Conservation (phyloP, 2,113 vertebrate genomes). For the Trochalopteron elliotii region DNA sequence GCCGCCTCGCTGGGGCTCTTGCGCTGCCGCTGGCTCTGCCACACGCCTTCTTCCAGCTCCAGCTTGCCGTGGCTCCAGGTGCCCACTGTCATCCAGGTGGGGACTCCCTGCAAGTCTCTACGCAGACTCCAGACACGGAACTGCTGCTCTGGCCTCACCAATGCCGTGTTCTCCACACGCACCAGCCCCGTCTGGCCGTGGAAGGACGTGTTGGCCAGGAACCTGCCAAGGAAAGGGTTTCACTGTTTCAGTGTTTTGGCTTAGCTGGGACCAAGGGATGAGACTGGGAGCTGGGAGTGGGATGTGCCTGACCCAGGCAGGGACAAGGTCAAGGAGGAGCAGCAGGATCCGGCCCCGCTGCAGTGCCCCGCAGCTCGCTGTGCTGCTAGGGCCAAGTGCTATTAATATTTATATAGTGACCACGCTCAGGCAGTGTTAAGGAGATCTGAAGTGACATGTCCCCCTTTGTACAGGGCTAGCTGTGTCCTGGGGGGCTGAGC, state of each 20-base stretch:
- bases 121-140: slow-evolving; percentile 87
- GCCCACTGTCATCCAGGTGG: slow-evolving; percentile 89
- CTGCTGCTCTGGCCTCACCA: slow-evolving; percentile 72
- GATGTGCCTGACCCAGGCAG: rapidly evolving
- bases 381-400: not conserved
- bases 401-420: slow-evolving; percentile 4
- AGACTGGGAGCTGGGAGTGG: rapidly evolving
- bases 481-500: rapidly evolving
- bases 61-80: slow-evolving; percentile 79
- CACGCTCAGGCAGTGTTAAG: rapidly evolving
- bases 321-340: not conserved
- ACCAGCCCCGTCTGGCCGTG: slow-evolving; percentile 78
- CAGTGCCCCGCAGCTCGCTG: not conserved
- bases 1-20: not conserved
- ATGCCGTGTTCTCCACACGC: slow-evolving; percentile 59
- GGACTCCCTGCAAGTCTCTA: slow-evolving; percentile 77
- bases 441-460: not conserved
- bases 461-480: not conserved
- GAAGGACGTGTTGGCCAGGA: slow-evolving; percentile 86
- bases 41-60: slow-evolving; percentile 75
- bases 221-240: slow-evolving; percentile 61
- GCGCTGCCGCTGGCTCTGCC: slow-evolving; percentile 49
- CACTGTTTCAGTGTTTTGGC: rapidly evolving
- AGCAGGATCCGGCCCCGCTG: not conserved
- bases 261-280: rapidly evolving